These are phyloP conservation scores for Proctacanthus coquilletti DNA, from an alignment of 1,140 invertebrate genomes.

Conservation along the genomic window DNA sequence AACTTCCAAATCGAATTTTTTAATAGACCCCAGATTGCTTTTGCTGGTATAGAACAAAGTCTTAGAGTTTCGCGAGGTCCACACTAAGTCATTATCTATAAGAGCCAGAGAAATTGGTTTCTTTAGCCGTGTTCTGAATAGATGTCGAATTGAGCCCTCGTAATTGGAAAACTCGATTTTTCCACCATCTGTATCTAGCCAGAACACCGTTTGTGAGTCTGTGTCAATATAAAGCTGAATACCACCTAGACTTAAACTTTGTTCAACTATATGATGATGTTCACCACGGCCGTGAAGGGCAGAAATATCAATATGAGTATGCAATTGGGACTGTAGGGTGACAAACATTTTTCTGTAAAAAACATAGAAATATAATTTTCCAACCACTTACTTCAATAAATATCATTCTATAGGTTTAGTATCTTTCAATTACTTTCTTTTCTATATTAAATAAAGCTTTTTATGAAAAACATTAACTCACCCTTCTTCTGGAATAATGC, in stretches of 20 bases:
- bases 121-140: slow-evolving; percentile 20
- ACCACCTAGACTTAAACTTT: slow-evolving; percentile 26
- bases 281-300: slow-evolving; percentile 37
- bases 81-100: slow-evolving; percentile 42
- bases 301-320: slow-evolving; percentile 41
- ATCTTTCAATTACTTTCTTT: too few relatives aligned
- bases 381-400: too few relatives aligned
- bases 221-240: slow-evolving; percentile 14
- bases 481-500: slow-evolving; percentile 45
- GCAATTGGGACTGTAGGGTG: slow-evolving; percentile 32
- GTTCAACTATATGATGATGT: slow-evolving; percentile 34
- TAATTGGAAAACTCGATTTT: slow-evolving; percentile 21
- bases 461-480: slow-evolving; percentile 20
- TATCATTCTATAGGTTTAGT: too few relatives aligned
- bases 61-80: slow-evolving; percentile 35
- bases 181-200: slow-evolving; percentile 21
- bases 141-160: slow-evolving; percentile 16
- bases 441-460: too few relatives aligned
- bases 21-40: slow-evolving; percentile 22
- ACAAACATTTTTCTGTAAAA: slow-evolving; percentile 45
- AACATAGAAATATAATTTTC: slow-evolving; percentile 7
- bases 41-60: slow-evolving; percentile 44
- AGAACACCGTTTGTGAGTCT: slow-evolving; percentile 14
- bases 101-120: slow-evolving; percentile 36
- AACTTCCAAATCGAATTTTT: slow-evolving; percentile 16